A percentile compares a stretch with the other conserved stretches of the same genome.
phyloP scores from a whole-genome alignment of 2,888 invertebrate genomes.

The Tipula vernalis region DNA sequence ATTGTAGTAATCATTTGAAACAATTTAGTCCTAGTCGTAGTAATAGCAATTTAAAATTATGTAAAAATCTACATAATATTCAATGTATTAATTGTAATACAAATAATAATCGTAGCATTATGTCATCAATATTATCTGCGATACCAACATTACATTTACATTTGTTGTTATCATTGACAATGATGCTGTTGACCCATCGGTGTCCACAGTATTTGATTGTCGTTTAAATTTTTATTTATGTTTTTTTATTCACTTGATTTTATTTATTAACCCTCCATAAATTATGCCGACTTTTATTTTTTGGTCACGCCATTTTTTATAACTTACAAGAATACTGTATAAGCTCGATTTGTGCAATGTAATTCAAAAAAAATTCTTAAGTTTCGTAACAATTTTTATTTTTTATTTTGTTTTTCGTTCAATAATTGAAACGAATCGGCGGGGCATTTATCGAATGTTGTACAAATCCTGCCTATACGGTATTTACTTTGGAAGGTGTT shows the following conservation, averaged over 20 bases:
- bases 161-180: conserved; percentile 50
- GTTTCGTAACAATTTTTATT: too few species aligned
- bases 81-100: conserved; percentile 7
- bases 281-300: neutral
- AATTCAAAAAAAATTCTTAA: too few species aligned
- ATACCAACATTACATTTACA: conserved; percentile 46
- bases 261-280: neutral
- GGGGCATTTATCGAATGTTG: too few species aligned
- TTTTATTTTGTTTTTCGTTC: too few species aligned
- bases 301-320: neutral
- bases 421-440: too few species aligned
- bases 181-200: conserved; percentile 52
- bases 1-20: neutral
- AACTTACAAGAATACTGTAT: too few species aligned
- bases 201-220: conserved; percentile 41
- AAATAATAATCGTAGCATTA: conserved; percentile 15
- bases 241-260: neutral
- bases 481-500: too few species aligned
- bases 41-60: neutral
- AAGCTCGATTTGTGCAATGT: too few species aligned
- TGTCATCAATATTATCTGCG: conserved; percentile 17
- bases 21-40: neutral
- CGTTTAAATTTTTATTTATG: conserved; percentile 16
- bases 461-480: too few species aligned
- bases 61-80: neutral